A percentile compares a stretch with the other conserved stretches of the same genome.
Evolutionary conservation across 2,113 vertebrate genomes (phyloP).

Genomic region (Chionomys nivalis): DNA sequence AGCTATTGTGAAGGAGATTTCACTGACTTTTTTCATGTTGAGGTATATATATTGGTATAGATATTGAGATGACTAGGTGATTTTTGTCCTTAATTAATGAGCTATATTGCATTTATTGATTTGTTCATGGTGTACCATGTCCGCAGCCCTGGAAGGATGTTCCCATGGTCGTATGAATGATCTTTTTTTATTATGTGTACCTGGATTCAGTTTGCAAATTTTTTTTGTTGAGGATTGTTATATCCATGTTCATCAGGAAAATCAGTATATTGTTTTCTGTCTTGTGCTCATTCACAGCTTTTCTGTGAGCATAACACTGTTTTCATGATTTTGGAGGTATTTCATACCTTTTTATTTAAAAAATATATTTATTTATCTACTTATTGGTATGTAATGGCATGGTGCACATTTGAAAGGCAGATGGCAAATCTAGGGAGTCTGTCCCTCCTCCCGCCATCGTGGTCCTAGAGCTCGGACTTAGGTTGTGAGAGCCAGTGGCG

Average conservation of each 20-base stretch:
- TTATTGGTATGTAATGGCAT: not conserved
- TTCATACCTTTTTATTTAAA: not conserved
- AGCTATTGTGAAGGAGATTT: not conserved
- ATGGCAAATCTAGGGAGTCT: not conserved
- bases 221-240: not conserved
- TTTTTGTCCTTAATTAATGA: not conserved
- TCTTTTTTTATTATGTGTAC: not conserved
- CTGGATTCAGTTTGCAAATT: not conserved
- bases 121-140: not conserved
- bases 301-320: not conserved
- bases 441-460: not conserved
- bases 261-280: not conserved
- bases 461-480: not conserved
- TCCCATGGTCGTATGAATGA: not conserved
- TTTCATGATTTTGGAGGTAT: not conserved
- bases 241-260: not conserved
- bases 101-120: not conserved
- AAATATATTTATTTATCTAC: not conserved
- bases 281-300: not conserved
- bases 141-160: not conserved
- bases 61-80: not conserved
- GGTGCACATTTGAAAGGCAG: not conserved
- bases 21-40: not conserved
- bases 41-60: too few relatives aligned
- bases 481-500: not conserved